Percentiles rank a stretch among this genome's conserved stretches.
These are phyloP conservation scores for Platalea minor DNA, from an alignment of 2,797 vertebrate genomes.

Conservation along the genomic window DNA sequence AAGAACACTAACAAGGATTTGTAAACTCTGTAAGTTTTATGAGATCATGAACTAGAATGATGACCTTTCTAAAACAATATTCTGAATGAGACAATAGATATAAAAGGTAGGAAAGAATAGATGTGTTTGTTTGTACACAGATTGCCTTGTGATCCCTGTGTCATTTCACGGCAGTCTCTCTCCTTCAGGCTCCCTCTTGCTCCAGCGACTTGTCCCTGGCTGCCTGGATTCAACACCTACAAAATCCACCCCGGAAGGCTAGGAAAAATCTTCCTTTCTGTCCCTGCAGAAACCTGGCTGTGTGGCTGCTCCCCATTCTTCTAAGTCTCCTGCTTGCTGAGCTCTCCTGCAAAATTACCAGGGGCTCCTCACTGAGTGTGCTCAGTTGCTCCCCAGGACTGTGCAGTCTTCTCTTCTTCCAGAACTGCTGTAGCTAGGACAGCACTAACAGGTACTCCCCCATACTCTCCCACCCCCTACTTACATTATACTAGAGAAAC, in stretches of 20 bases:
- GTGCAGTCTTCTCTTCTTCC: background rate
- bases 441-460: background rate
- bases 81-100: background rate
- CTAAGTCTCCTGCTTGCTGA: background rate
- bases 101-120: background rate
- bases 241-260: background rate
- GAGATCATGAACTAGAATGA: background rate
- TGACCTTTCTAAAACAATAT: background rate
- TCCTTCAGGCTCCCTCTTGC: background rate
- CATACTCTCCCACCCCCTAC: background rate
- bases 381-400: background rate
- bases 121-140: background rate
- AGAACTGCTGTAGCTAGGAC: background rate
- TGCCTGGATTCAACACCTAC: background rate
- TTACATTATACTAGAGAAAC: background rate
- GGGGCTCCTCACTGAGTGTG: background rate
- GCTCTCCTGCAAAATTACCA: background rate
- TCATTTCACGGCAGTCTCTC: background rate
- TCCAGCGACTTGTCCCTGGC: background rate
- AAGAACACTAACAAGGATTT: background rate
- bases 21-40: background rate
- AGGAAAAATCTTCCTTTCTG: background rate
- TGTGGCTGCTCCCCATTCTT: background rate
- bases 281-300: background rate
- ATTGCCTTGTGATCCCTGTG: background rate